A percentile compares a stretch with the other conserved stretches of the same genome.
These are phyloP conservation scores for Kryptolebias ocellatus DNA, from an alignment of 2,797 vertebrate species.

Conservation along the genomic window DNA sequence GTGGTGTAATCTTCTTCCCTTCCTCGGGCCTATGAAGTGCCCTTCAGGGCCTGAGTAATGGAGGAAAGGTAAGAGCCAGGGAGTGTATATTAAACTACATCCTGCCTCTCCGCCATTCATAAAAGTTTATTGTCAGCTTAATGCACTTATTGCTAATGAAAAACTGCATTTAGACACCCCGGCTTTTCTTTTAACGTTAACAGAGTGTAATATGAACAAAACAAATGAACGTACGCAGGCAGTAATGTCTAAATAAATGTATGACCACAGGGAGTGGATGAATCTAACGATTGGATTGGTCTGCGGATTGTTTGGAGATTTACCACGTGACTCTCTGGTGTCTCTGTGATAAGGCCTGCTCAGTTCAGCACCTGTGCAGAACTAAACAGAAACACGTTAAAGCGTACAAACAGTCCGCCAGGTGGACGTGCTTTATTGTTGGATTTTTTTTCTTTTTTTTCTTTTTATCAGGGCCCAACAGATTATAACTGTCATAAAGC, in stretches of 20 bases:
- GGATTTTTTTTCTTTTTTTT: neutral
- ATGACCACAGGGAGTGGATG: neutral
- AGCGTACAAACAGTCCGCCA: constrained; percentile 4
- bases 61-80: constrained; percentile 24
- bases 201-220: constrained; percentile 5
- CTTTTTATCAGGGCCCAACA: constrained; percentile 18
- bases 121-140: constrained; percentile 29
- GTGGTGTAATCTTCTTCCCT: constrained; percentile 35
- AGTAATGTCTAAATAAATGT: constrained; percentile 10
- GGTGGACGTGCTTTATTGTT: constrained; percentile 16
- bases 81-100: constrained; percentile 38
- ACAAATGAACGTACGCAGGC: constrained; percentile 11
- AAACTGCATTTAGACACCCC: constrained; percentile 15
- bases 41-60: constrained; percentile 27
- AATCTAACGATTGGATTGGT: neutral
- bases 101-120: constrained; percentile 8
- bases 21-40: constrained; percentile 13
- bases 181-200: neutral
- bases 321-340: constrained; percentile 9
- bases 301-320: constrained; percentile 15
- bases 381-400: constrained; percentile 11
- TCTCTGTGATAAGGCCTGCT: constrained; percentile 12
- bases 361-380: neutral
- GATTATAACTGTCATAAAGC: constrained; percentile 20
- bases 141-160: constrained; percentile 32